Evolutionary conservation across 1,140 invertebrate genomes (phyloP).

Genomic region (Nymphalis io): DNA sequence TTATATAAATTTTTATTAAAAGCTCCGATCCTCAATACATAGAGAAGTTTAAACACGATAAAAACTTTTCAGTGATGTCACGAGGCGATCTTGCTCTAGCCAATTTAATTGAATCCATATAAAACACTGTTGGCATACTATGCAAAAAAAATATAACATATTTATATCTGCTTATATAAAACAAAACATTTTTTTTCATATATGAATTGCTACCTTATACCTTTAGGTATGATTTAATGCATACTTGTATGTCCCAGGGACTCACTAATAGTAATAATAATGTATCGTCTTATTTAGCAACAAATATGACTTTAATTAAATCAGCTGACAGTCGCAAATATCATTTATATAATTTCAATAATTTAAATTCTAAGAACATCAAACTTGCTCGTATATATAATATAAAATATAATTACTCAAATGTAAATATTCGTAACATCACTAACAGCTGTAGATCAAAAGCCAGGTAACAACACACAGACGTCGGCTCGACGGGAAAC

Average conservation of each 20-base stretch:
- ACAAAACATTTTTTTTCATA: too few species aligned
- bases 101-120: not conserved
- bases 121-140: not conserved
- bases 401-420: too few species aligned
- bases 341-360: too few species aligned
- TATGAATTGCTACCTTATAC: too few species aligned
- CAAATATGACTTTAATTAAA: too few species aligned
- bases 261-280: too few species aligned
- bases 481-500: slow-evolving; percentile 20
- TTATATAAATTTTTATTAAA: slow-evolving; percentile 41
- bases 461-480: slow-evolving; percentile 10
- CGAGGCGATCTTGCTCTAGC: not conserved
- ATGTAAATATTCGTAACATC: slow-evolving; percentile 7
- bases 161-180: too few species aligned
- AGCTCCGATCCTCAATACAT: slow-evolving; percentile 30
- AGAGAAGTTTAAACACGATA: slow-evolving; percentile 31
- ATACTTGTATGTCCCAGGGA: too few species aligned
- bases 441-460: slow-evolving; percentile 15
- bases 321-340: too few species aligned
- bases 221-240: too few species aligned
- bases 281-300: too few species aligned
- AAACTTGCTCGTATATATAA: slow-evolving; percentile 2
- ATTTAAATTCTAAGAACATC: not conserved
- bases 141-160: not conserved
- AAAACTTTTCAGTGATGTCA: slow-evolving; percentile 15